Evolutionary conservation across 2,888 invertebrate species (phyloP).

Genomic region (Acrobasis suavella): DNA sequence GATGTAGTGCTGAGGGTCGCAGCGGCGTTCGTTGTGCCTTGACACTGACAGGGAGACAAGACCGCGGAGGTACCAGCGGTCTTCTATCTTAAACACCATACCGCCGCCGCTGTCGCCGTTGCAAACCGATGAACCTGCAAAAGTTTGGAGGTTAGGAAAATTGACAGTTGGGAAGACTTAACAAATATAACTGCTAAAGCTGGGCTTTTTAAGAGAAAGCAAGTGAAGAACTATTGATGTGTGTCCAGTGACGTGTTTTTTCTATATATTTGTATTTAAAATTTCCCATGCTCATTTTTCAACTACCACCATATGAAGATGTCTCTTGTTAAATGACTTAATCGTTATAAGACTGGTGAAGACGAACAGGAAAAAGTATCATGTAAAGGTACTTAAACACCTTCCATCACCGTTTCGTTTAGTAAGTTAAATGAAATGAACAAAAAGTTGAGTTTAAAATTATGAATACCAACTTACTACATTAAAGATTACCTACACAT

Average conservation of each 20-base stretch:
- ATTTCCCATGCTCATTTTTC: too few relatives aligned
- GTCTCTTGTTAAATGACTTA: too few relatives aligned
- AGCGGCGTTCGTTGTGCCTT: constrained; percentile 79
- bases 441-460: not conserved
- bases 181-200: not conserved
- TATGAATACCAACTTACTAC: not conserved
- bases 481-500: not conserved
- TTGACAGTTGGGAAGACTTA: not conserved
- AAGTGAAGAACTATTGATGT: not conserved
- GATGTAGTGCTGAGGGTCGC: constrained; percentile 83
- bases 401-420: not conserved
- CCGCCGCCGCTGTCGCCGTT: constrained; percentile 80
- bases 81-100: constrained; percentile 71
- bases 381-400: too few relatives aligned
- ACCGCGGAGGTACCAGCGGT: constrained; percentile 72
- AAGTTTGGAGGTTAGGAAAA: not conserved
- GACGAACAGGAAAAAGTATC: too few relatives aligned
- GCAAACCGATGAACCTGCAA: constrained; percentile 82
- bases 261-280: too few relatives aligned
- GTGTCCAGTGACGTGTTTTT: too few relatives aligned
- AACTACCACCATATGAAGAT: too few relatives aligned
- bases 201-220: not conserved
- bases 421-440: not conserved
- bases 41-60: constrained; percentile 83
- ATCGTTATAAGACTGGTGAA: too few relatives aligned